Evolutionary conservation across 2,113 vertebrate genomes (phyloP).

Genomic region (Dromaius novaehollandiae): DNA sequence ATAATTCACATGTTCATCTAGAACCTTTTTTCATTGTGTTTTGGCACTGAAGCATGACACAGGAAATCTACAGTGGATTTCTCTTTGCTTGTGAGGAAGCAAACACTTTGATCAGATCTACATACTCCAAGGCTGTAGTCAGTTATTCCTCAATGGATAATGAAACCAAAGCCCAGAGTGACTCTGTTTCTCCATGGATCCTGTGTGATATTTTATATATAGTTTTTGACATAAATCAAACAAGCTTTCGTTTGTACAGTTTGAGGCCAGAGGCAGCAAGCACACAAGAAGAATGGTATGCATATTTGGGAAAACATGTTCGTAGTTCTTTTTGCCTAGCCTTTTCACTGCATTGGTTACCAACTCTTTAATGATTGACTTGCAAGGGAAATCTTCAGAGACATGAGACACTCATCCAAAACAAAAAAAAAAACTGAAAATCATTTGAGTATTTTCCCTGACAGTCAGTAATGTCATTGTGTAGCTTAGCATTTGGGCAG

Average conservation of each 20-base stretch:
- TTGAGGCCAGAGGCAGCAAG: slow-evolving; percentile 53
- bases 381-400: slow-evolving; percentile 39
- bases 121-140: slow-evolving; percentile 57
- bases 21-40: slow-evolving; percentile 60
- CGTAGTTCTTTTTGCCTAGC: neutral
- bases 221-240: slow-evolving; percentile 68
- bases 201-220: slow-evolving; percentile 67
- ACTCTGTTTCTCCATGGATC: slow-evolving; percentile 55
- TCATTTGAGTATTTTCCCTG: neutral
- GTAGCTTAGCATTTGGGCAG: neutral
- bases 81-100: slow-evolving; percentile 51
- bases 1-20: slow-evolving; percentile 59
- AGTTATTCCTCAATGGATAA: slow-evolving; percentile 63
- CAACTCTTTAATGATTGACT: slow-evolving; percentile 39
- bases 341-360: slow-evolving; percentile 28
- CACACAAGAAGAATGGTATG: slow-evolving; percentile 9
- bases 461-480: neutral
- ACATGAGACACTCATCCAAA: slow-evolving; percentile 15
- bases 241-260: slow-evolving; percentile 63
- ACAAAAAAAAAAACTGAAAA: neutral
- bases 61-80: slow-evolving; percentile 65
- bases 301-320: neutral
- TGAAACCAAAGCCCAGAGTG: slow-evolving; percentile 59
- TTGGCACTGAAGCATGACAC: slow-evolving; percentile 64
- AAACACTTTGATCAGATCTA: slow-evolving; percentile 53